A percentile compares a stretch with the other conserved stretches of the same genome.
Conservation (phyloP, 2,113 vertebrate genomes). For the Limnothrissa miodon region DNA sequence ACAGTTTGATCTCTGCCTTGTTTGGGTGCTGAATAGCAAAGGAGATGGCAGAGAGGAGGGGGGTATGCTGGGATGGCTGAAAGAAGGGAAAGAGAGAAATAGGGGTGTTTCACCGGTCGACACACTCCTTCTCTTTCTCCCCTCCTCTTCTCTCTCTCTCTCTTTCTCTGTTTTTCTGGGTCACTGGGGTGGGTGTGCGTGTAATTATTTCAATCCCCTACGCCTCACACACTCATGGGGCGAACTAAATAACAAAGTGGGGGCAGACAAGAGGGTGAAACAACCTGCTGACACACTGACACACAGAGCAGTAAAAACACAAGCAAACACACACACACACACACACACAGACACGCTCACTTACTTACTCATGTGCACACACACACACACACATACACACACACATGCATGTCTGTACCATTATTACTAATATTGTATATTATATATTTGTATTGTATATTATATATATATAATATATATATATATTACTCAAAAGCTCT, state of each 20-base stretch:
- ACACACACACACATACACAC: conserved; percentile 2
- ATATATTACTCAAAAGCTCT: background rate
- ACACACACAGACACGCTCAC: conserved; percentile 25
- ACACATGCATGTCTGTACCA: background rate
- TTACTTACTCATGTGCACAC: background rate
- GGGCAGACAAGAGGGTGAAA: conserved; percentile 15
- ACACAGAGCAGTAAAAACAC: background rate
- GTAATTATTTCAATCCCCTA: conserved; percentile 46
- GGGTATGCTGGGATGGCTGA: conserved; percentile 20
- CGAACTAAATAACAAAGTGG: conserved; percentile 8
- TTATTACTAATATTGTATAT: too few relatives aligned
- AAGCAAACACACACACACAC: conserved; percentile 24
- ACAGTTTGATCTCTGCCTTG: conserved; percentile 71
- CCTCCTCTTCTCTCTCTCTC: background rate
- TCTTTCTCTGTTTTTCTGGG: background rate
- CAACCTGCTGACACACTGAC: background rate
- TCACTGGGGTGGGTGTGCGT: conserved; percentile 37
- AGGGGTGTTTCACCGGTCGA: conserved; percentile 54
- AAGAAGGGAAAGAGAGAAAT: conserved; percentile 16
- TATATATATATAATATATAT: too few relatives aligned
- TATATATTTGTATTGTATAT: too few relatives aligned
- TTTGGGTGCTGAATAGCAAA: conserved; percentile 58
- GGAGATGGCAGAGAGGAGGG: conserved; percentile 29
- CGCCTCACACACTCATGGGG: conserved; percentile 29
- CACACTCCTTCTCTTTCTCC: background rate